phyloP scores from a whole-genome alignment of 2,888 invertebrate genomes.

The Parapristionchus giblindavisi region DNA sequence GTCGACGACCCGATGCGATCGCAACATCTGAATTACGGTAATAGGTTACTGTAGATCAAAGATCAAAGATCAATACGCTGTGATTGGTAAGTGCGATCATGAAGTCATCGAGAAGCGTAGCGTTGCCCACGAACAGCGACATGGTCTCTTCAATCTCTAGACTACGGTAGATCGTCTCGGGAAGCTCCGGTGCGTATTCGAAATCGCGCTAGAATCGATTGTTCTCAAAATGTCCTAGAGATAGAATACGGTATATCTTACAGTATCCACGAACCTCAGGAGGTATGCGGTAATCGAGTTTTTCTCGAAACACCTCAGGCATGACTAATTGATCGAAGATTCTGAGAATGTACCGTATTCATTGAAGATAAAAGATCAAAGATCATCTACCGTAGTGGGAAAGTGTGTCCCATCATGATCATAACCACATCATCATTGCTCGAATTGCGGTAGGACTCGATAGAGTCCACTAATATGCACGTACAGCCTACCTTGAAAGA shows the following conservation, averaged over 20 bases:
- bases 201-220: neutral
- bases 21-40: conserved; percentile 19
- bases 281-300: conserved; percentile 20
- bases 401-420: conserved; percentile 21
- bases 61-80: too few relatives aligned
- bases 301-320: conserved; percentile 4
- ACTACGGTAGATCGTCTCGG: conserved; percentile 22
- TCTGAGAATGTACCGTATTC: neutral
- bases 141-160: conserved; percentile 17
- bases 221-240: neutral
- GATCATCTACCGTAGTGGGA: conserved; percentile 6
- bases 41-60: too few relatives aligned
- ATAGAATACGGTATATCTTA: neutral
- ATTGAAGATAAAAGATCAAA: too few relatives aligned
- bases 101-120: neutral
- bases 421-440: conserved; percentile 16
- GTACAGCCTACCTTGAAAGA: conserved; percentile 3
- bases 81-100: neutral
- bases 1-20: too few relatives aligned
- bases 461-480: neutral
- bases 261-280: conserved; percentile 9
- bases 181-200: conserved; percentile 14
- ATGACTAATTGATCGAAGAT: conserved; percentile 30
- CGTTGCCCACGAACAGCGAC: conserved; percentile 11
- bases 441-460: neutral